These are phyloP conservation scores for Syngnathus typhle DNA, from an alignment of 2,113 vertebrate species.

Conservation along the genomic window DNA sequence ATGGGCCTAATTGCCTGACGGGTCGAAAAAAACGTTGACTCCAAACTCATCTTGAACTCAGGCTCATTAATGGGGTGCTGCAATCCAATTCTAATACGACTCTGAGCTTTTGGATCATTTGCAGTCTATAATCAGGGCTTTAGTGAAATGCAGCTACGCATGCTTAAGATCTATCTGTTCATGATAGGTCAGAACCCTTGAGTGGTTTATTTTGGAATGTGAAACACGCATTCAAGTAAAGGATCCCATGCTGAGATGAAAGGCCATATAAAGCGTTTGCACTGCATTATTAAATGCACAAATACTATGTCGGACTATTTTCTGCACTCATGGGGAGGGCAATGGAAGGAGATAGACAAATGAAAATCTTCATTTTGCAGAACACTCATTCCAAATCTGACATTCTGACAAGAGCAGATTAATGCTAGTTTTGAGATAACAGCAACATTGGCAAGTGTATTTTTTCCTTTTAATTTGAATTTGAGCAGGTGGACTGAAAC, in stretches of 20 bases:
- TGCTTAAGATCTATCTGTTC: constrained; percentile 21
- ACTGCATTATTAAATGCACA: too few relatives aligned
- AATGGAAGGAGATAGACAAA: not conserved
- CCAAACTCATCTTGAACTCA: constrained; percentile 26
- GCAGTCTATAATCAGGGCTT: constrained; percentile 13
- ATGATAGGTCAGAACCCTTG: constrained; percentile 25
- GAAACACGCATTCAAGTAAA: constrained; percentile 17
- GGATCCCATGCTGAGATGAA: constrained; percentile 8
- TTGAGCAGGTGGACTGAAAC: constrained; percentile 41
- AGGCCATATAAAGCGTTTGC: not conserved
- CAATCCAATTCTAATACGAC: constrained; percentile 38
- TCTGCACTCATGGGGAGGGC: constrained; percentile 3
- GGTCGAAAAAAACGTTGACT: constrained; percentile 30
- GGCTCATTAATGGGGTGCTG: constrained; percentile 23
- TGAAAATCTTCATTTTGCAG: constrained; percentile 3
- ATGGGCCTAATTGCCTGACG: constrained; percentile 16
- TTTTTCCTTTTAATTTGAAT: constrained; percentile 19
- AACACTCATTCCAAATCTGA: not conserved
- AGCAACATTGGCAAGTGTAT: too few relatives aligned
- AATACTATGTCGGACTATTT: not conserved
- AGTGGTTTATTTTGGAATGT: constrained; percentile 15
- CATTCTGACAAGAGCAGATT: too few relatives aligned
- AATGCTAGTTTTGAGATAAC: too few relatives aligned
- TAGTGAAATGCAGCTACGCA: constrained; percentile 22
- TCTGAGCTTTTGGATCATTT: constrained; percentile 32